Evolutionary conservation across 2,797 vertebrate genomes (phyloP), one percentile per base, ranked within the genome.

Genomic region (Phataginus tetradactyla): DNA sequence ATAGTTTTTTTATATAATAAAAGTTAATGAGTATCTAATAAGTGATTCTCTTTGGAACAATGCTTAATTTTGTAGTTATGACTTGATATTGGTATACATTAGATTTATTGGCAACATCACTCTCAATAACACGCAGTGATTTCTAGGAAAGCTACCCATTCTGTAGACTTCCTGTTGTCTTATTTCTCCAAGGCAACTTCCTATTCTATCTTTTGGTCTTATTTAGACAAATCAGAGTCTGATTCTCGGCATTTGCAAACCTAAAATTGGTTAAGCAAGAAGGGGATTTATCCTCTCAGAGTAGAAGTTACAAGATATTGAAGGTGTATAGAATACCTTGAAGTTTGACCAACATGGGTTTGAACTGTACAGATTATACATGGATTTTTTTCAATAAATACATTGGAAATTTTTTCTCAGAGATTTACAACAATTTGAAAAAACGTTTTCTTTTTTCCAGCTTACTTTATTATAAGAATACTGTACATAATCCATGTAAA

Each of bases 151-250:
- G 66, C 34, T 69, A 32, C 85, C 21, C 15, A 55, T 20, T 66
- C 49, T 79, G n/a, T 68, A 21, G 29, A 72, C 20, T 53, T 74
- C n/a, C 32, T 79, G 25, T 71, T 78, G 13, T 42, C 49, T 93
- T 86, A n/a, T 77, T 94, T 96, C 72, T 95, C 61, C 34, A 96
- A 93, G 12, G 14, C 34, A 83, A 64, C 5, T 74, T 74, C 45
- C 86, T 77, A 61, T 23, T 77, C 53, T 17, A 27, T 74, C 21
- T 74, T 71, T 64, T 4, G 55, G 17, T 57, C 42, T 74, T 94
- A 81, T 27, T 89, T 74, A 90, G 20, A 64, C 32, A 86, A 86
- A 55, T 51, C 49, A 80, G 32, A 74, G 37, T 83, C 25, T 55
- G 55, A 88, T 34, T 77, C 45, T 85, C 68, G 39, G 34, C 72